Evolutionary conservation across 2,888 invertebrate species (phyloP).

Genomic region (Ochropacha duplaris): DNA sequence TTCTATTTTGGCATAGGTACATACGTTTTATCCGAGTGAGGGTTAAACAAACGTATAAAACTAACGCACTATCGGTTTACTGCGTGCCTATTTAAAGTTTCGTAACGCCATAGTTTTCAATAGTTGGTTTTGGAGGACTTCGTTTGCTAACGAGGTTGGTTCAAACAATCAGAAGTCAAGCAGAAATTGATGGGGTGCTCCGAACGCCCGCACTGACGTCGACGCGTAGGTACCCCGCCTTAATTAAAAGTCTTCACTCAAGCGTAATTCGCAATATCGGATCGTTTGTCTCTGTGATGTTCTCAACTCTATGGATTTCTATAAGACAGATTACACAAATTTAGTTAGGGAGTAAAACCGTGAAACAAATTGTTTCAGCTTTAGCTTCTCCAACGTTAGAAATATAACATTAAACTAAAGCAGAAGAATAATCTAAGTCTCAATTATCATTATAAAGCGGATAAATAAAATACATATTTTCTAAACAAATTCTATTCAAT

Average conservation of each 20-base stretch:
- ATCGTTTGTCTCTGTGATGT: constrained; percentile 57
- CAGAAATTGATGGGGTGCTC: constrained; percentile 68
- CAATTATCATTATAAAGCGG: too few relatives aligned
- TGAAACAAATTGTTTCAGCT: constrained; percentile 6
- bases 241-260: constrained; percentile 80
- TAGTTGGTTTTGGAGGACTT: constrained; percentile 18
- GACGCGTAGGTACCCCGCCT: constrained; percentile 49
- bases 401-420: too few relatives aligned
- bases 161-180: constrained; percentile 73
- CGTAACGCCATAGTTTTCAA: constrained; percentile 19
- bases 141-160: constrained; percentile 57
- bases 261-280: constrained; percentile 71
- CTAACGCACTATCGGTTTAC: neutral
- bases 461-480: too few relatives aligned
- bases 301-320: constrained; percentile 45
- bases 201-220: constrained; percentile 44
- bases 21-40: too few relatives aligned
- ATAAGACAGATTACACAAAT: constrained; percentile 38
- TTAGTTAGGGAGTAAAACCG: constrained; percentile 15
- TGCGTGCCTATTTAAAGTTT: constrained; percentile 9
- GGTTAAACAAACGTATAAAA: too few relatives aligned
- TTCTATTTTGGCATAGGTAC: too few relatives aligned
- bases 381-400: too few relatives aligned
- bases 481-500: too few relatives aligned
- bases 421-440: too few relatives aligned